Evolutionary conservation across 2,797 vertebrate genomes (phyloP), one percentile per base, ranked within the genome.

Genomic region (Parotocinclus haroldoi): DNA sequence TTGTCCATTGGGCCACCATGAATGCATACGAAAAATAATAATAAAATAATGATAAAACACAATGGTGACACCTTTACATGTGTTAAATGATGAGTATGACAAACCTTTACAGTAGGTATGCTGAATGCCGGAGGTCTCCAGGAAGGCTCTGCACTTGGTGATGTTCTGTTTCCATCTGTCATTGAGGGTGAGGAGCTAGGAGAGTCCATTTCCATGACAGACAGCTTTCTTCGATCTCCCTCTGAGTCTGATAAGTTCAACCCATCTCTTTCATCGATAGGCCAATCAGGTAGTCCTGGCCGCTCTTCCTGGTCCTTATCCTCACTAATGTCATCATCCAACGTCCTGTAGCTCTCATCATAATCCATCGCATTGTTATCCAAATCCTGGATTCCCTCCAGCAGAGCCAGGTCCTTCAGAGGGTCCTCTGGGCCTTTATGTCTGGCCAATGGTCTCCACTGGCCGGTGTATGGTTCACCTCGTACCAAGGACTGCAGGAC

Each of bases 401-500:
- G 77, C 40, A 91, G 77, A 18, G 86, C 84, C 0, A 93, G 80
- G 62, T 93, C 89, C 66, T 82, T 82, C 66, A 86, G 74, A 9
- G 78, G 78, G 65, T 87, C 76, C 40, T 82, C 68, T 58, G 82
- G 77, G 3, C 83, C 76, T 0, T 75, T 78, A 40, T 80, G 76
- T 9, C 18, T 75, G 0, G 77, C 48, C 7, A 71, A 63, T 1
- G 79, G 45, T 46, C 68, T 60, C 68, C 83, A 84, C 65, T 80
- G 84, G 10, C 80, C 79, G 0, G 82, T 76, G 17, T 88, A 84
- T 13, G 87, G 79, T 64, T 91, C 84, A 0, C 86, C 88, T 1
- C 87, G 84, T 19, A 87, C 86, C 59, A 92, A 70, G 1, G 87
- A 87, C 77, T 86, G 85, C 9, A 89, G 83, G 0, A 90, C 78